Evolutionary conservation across 2,797 vertebrate species (phyloP), one percentile per base, ranked within the genome.

Genomic region (Leontopithecus rosalia): DNA sequence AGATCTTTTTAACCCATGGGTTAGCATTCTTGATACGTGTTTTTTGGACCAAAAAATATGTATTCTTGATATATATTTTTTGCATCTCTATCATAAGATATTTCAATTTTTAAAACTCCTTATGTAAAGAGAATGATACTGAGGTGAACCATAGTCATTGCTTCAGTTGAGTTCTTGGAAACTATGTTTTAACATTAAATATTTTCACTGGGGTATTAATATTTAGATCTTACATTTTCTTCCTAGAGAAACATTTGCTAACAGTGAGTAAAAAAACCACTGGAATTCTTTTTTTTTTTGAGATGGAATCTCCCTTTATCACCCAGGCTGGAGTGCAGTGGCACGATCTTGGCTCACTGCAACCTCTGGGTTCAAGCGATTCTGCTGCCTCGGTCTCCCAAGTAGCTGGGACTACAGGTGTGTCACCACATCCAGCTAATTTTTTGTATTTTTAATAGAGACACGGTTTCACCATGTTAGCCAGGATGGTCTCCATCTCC

Each of bases 171-270:
- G 20, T 79, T 57, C 7, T 55, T 92, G 8, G 48, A 93, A 90
- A 41, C 33, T 36, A 48, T 77, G 57, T 57, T 96, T 95, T 67
- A 76, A 41, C 24, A 81, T 73, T 92, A 84, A 24, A n/a, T 96
- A 64, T 86, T 92, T 94, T 95, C 55, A 73, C 28, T 89, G 46
- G 11, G 82, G 5, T 76, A 64, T 70, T 84, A 48, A 86, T 70
- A 41, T 82, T 94, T 70, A 70, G 19, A 64, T 43, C 14, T 8
- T 93, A 1, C 72, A 57, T 79, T 67, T 73, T 72, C 39, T 79
- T 88, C 4, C 15, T 87, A 33, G 61, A 93, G 52, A 61, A 84
- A 77, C 19, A 39, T 86, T 93, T 81, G 48, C 83, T 50, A 70
- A 12, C 39, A 58, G 7, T 88, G 73, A 86, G 28, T 36, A 30